Conservation (phyloP, 2,888 invertebrate species). For the Laspeyria flexula region DNA sequence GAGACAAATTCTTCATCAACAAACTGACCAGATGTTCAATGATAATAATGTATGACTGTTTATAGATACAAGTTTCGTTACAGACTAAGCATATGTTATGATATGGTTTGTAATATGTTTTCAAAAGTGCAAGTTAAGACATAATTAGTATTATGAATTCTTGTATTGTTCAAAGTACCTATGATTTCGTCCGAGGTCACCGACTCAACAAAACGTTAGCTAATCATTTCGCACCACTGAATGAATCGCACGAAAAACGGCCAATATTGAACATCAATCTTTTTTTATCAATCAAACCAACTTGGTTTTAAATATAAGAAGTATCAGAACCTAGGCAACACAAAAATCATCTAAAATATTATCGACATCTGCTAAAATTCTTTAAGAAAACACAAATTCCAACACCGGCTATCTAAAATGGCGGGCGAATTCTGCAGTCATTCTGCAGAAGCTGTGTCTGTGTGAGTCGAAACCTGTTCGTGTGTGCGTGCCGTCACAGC, state of each 20-base stretch:
- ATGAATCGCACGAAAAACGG: conserved; percentile 53
- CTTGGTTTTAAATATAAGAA: too few species aligned
- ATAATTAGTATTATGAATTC: conserved; percentile 54
- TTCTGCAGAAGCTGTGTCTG: conserved; percentile 43
- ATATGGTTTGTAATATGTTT: conserved; percentile 35
- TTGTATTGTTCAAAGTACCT: conserved; percentile 73
- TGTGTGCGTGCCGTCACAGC: conserved; percentile 58
- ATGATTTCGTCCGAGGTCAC: conserved; percentile 76
- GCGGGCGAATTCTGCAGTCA: conserved; percentile 64
- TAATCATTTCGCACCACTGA: conserved; percentile 67
- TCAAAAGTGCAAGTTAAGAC: conserved; percentile 42
- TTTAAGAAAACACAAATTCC: neutral
- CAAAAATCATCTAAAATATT: conserved; percentile 1
- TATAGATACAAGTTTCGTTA: conserved; percentile 11
- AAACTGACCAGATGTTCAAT: neutral
- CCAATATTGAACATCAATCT: conserved; percentile 24
- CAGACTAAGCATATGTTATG: conserved; percentile 35
- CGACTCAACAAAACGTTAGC: conserved; percentile 72
- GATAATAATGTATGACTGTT: conserved; percentile 6
- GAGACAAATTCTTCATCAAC: neutral
- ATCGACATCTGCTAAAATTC: neutral
- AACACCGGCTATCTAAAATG: conserved; percentile 50
- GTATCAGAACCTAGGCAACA: too few species aligned
- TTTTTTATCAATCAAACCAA: too few species aligned
- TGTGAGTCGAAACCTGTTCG: conserved; percentile 48